phyloP scores from a whole-genome alignment of 2,888 invertebrate species.

The Pachliopta kotzebuea region DNA sequence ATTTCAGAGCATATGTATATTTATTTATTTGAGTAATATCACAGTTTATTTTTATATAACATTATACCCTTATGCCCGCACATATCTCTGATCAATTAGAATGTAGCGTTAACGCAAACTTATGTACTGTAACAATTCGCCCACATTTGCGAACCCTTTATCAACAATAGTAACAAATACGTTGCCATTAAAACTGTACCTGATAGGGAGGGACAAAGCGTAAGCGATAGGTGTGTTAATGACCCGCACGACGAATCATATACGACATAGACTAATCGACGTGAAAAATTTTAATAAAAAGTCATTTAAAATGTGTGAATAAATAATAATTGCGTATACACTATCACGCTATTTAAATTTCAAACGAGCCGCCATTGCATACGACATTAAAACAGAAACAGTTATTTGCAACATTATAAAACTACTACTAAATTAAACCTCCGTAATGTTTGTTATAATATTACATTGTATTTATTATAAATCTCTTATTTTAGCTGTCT shows the following conservation, averaged over 20 bases:
- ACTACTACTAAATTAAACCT: no score
- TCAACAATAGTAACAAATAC: constrained; percentile 25
- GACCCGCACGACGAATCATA: constrained; percentile 37
- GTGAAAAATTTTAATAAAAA: background rate
- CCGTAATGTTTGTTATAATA: no score
- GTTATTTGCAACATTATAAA: no score
- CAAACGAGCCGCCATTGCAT: no score
- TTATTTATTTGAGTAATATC: no score
- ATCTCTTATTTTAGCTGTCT: no score
- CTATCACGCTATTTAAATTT: no score
- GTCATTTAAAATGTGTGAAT: background rate
- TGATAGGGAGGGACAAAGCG: constrained; percentile 13
- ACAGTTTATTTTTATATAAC: no score
- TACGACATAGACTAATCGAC: constrained; percentile 20
- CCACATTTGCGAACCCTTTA: constrained; percentile 20
- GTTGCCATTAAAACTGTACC: constrained; percentile 20
- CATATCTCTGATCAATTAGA: constrained; percentile 1
- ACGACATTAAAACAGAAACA: no score
- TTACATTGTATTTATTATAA: no score
- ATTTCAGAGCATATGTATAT: no score
- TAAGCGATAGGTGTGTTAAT: constrained; percentile 39
- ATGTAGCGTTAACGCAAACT: background rate
- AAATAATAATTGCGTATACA: no score
- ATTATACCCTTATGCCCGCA: background rate
- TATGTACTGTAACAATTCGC: constrained; percentile 15